Evolutionary conservation across 2,888 invertebrate genomes (phyloP).

Genomic region (Andrena trimmerana): DNA sequence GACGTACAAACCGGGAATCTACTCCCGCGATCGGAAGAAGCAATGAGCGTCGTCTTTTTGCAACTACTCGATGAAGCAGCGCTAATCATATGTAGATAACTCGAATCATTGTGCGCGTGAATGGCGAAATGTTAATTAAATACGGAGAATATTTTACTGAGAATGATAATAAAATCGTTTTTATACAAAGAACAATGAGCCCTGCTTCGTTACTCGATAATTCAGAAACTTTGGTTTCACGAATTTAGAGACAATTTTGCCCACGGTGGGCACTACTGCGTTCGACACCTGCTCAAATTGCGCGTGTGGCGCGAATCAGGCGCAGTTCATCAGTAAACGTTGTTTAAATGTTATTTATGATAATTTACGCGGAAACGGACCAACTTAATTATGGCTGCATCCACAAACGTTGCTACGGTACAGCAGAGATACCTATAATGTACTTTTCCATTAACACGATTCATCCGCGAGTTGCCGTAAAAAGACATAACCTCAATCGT

Average conservation of each 20-base stretch:
- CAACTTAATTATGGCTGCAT: slow-evolving; percentile 76
- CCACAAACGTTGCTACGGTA: slow-evolving; percentile 81
- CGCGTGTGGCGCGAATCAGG: slow-evolving; percentile 39
- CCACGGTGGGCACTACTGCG: not conserved
- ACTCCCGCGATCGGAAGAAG: slow-evolving; percentile 28
- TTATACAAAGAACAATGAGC: not conserved
- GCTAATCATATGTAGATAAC: not conserved
- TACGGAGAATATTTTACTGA: not conserved
- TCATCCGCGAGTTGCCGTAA: not conserved
- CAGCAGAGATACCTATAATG: slow-evolving; percentile 19
- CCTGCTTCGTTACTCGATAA: not conserved
- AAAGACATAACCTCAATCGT: slow-evolving; percentile 37
- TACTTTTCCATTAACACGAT: slow-evolving; percentile 21
- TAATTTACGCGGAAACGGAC: slow-evolving; percentile 24
- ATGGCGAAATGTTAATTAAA: slow-evolving; percentile 8
- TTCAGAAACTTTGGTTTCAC: not conserved
- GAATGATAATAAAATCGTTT: slow-evolving; percentile 20
- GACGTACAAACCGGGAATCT: slow-evolving; percentile 86
- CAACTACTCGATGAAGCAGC: not conserved
- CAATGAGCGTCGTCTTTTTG: slow-evolving; percentile 23
- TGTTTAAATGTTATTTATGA: slow-evolving; percentile 52
- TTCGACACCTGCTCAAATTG: not conserved
- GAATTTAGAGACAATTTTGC: not conserved
- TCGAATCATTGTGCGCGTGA: not conserved
- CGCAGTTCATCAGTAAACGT: not conserved